Evolutionary conservation across 2,888 invertebrate genomes (phyloP), one percentile per base, ranked within the genome.

Genomic region (Abscondita cerata): DNA sequence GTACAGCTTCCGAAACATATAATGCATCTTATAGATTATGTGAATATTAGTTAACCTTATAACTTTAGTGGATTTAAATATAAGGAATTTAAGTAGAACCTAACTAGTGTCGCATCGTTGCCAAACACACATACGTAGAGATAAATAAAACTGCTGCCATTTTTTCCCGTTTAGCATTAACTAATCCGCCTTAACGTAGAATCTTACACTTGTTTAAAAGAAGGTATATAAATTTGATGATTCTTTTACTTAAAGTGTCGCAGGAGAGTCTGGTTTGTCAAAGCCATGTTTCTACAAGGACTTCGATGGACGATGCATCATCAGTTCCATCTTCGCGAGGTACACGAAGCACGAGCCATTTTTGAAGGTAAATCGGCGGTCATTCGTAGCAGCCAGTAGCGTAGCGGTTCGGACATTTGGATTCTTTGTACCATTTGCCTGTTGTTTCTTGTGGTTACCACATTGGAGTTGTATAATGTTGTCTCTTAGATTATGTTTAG

Each of bases 201-300:
- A 74, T 75, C 71, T 76, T 78, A 76, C 76, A 78, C 76, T 76
- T 66, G 70, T 66, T 64, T 62, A 67, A 64, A 64, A 55, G 59
- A 64, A 59, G 12, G 11, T 65, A 67, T 57, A 69, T 68, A 71
- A 71, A 70, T 74, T 74, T 76, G 71, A 76, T 76, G 72, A 73
- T 74, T 73, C 76, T 74, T 76, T 76, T 77, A 72, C 72, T 77
- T 78, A 70, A 78, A 78, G 77, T 77, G 74, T 73, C 71, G 72
- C 72, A 73, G 74, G 70, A 63, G 66, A 67, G 52, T 63, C 70
- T 71, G 63, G 65, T 68, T 57, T 66, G 65, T 62, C 58, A 64
- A 65, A 60, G 65, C 60, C 44, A 44, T 61, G 67, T 59, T 64
- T 54, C 60, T 48, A 53, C 60, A 54, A 33, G 56, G 67, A 69